Base-by-base conservation (phyloP, 2,888 invertebrate species). In the Mamestra brassicae region DNA sequence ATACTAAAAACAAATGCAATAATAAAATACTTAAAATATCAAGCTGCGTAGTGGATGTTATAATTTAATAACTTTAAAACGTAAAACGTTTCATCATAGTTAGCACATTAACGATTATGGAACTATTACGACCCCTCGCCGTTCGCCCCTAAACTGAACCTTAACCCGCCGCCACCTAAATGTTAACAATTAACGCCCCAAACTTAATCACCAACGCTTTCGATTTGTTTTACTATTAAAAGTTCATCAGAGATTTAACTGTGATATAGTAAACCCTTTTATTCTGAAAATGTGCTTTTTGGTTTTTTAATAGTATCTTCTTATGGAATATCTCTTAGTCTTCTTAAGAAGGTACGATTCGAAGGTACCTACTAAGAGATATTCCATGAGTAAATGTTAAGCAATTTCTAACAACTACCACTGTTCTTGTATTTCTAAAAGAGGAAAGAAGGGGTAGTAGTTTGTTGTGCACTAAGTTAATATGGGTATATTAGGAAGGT, bases 171-270 rank as follows among this genome's bases (percentile, higher is more conserved):
- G 79, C 34, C 55, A 34, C 61, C 75, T 80, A 81, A 81, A 83
- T 70, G 83, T 63, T 81, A 76, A 71, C 80, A 66, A 83, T 81
- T 81, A 80, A 70, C 71, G 66, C 80, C 80, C 83, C 60, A 63
- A 26, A 67, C 38, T 78, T 74, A 80, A 78, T 80, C 52, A 72
- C 55, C 54, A 78, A 71, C 74, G 82, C 60, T 74, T 81, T 64
- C 54, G 81, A 71, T 74, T 64, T 80, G 80, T 80, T 64, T 78
- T 63, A 63, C 67, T 58, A 52, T 17, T 52, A 17, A 52, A 17
- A 1, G 17, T 52, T 52, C 52, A 52, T 52, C 52, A 52, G 52
- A 7, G 52, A 52, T 17, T 17, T 15, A 50, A 17, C 17, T 52
- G 7, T 15, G 17, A 17, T 7, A 17, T 7, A 52, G 17, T 7